Conservation (phyloP, 2,113 vertebrate species). For the Sorex fumeus region DNA sequence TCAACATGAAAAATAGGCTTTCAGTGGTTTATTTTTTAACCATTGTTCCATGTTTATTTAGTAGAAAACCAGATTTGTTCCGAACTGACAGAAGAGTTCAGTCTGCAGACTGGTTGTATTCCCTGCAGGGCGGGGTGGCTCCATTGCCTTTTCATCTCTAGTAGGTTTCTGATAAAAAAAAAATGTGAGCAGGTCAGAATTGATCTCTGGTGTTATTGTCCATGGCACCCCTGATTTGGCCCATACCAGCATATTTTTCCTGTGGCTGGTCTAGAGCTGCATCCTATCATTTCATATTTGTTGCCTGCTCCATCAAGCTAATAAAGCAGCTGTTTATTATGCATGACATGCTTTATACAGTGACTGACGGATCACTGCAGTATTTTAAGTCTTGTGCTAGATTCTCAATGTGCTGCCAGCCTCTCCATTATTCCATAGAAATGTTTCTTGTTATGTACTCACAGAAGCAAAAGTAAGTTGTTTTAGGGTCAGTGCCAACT, state of each 20-base stretch:
- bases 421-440: conserved; percentile 71
- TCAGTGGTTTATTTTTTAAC: conserved; percentile 63
- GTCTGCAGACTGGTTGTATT: conserved; percentile 17
- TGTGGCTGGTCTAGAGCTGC: conserved; percentile 5
- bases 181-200: background rate
- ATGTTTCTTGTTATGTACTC: conserved; percentile 72
- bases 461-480: conserved; percentile 64
- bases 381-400: conserved; percentile 72
- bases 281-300: conserved; percentile 72
- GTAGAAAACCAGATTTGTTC: conserved; percentile 54
- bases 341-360: conserved; percentile 69
- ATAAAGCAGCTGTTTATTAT: conserved; percentile 87
- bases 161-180: background rate
- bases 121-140: background rate
- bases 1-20: conserved; percentile 56
- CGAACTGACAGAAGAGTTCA: background rate
- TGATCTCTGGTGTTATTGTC: conserved; percentile 34
- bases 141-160: background rate
- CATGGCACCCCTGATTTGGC: background rate
- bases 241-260: conserved; percentile 51
- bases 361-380: conserved; percentile 83
- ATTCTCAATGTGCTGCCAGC: conserved; percentile 77
- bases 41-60: conserved; percentile 13
- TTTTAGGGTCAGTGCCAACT: conserved; percentile 63
- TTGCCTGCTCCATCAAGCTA: conserved; percentile 79